Evolutionary conservation across 2,113 vertebrate species (phyloP), one percentile per base, ranked within the genome.

Genomic region (Jaculus jaculus): DNA sequence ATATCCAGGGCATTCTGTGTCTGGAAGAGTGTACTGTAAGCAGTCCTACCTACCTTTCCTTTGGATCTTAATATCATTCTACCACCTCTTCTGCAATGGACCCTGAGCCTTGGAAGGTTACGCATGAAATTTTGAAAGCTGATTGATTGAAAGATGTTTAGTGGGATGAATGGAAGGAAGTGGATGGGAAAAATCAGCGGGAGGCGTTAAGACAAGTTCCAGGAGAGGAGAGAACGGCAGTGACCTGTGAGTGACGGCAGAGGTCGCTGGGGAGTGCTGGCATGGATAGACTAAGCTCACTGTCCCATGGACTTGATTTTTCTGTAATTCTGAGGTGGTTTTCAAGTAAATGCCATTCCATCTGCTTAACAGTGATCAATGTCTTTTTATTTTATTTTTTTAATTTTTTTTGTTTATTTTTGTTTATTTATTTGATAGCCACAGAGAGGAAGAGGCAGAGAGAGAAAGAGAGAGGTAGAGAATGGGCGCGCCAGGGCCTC

Each of bases 61-160:
- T 47, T 47, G 42, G 42, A 5, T 47, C 42, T 47, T 47, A 47
- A 6, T 6, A 6, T 47, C 42, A 6, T 47, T 47, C 42, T 8
- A 47, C 42, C 42, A 47, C 42, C 42, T 47, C 42, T 47, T 47
- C 42, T 8, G 42, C 42, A 47, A 47, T 47, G 42, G 42, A 47
- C 42, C 42, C 42, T 47, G 42, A 47, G 42, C 42, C 42, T 47
- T 47, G 42, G 42, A 47, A 47, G 42, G 42, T 47, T 47, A 47
- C 5, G 18, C n/a, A 85, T 81, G 77, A 61, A 17, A 32, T 63
- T 90, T 74, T 84, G 88, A 93, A 93, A 92, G 51, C 13, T 37
- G 63, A 61, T 42, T 68, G 30, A 63, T 84, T 24, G 72, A 81
- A 95, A 37, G 51, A 66, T 65, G 26, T 54, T 90, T 51, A 2